Conservation (phyloP, 2,797 vertebrate species). For the Rhodeus uyekii region DNA sequence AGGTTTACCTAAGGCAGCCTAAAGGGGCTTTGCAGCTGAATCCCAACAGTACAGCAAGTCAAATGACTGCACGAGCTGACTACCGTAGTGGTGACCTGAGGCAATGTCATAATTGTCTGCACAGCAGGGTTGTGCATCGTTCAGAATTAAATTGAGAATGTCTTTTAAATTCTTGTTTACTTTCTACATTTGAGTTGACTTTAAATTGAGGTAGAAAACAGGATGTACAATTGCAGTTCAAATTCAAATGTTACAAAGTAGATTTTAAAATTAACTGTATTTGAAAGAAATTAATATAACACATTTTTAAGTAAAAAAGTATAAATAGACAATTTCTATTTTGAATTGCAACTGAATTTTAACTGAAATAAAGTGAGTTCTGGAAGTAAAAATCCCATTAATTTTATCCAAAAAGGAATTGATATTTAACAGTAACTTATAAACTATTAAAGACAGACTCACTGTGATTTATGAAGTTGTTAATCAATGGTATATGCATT, state of each 20-base stretch:
- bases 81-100: conserved; percentile 8
- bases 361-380: neutral
- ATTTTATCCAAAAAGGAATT: neutral
- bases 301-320: neutral
- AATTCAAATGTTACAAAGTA: neutral
- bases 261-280: neutral
- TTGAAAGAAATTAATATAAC: neutral
- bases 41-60: conserved; percentile 29
- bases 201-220: neutral
- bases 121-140: conserved; percentile 2
- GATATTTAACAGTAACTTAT: neutral
- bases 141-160: neutral
- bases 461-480: neutral
- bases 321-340: neutral
- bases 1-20: conserved; percentile 33
- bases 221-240: neutral
- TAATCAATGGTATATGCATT: neutral
- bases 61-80: conserved; percentile 11
- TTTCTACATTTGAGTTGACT: neutral
- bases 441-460: neutral
- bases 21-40: conserved; percentile 23
- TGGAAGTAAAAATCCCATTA: neutral
- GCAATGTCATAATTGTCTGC: conserved; percentile 16
- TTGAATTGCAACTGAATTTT: neutral
- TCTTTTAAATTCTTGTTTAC: neutral